Evolutionary conservation across 2,113 vertebrate genomes (phyloP).

Genomic region (Polypterus bichir): DNA sequence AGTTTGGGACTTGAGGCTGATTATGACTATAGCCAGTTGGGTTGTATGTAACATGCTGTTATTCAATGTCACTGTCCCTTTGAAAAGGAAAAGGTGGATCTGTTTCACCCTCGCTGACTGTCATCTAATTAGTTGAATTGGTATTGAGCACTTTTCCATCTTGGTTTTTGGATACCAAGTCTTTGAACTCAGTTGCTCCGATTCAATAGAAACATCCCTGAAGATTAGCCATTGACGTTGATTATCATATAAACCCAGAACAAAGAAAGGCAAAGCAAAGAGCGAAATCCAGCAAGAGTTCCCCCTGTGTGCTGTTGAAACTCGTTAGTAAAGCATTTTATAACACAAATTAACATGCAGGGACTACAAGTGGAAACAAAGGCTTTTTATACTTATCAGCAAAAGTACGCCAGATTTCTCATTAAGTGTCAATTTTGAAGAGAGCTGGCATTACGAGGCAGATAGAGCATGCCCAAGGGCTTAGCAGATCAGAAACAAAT

Average conservation of each 20-base stretch:
- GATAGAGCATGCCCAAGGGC: conserved; percentile 1
- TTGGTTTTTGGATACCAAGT: too few relatives aligned
- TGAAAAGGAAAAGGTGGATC: too few relatives aligned
- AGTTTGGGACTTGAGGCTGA: too few relatives aligned
- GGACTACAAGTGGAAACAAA: conserved; percentile 54
- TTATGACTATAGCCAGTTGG: too few relatives aligned
- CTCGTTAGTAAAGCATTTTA: conserved; percentile 64
- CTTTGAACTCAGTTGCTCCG: neutral
- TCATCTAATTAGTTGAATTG: too few relatives aligned
- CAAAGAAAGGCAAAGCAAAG: neutral
- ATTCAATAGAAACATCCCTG: conserved; percentile 21
- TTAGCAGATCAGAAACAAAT: neutral
- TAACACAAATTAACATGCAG: conserved; percentile 59
- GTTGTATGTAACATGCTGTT: too few relatives aligned
- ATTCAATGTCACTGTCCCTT: too few relatives aligned
- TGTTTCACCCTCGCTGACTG: too few relatives aligned
- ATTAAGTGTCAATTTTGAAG: conserved; percentile 42
- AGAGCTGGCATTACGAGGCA: conserved; percentile 35
- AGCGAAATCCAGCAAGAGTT: neutral
- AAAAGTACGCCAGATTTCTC: conserved; percentile 44
- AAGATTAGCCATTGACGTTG: conserved; percentile 51
- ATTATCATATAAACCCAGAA: conserved; percentile 38
- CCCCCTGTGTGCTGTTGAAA: conserved; percentile 24
- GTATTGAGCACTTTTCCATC: too few relatives aligned
- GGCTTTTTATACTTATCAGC: conserved; percentile 56